Conservation (phyloP, 2,888 invertebrate genomes). For the Julus scandinavius region DNA sequence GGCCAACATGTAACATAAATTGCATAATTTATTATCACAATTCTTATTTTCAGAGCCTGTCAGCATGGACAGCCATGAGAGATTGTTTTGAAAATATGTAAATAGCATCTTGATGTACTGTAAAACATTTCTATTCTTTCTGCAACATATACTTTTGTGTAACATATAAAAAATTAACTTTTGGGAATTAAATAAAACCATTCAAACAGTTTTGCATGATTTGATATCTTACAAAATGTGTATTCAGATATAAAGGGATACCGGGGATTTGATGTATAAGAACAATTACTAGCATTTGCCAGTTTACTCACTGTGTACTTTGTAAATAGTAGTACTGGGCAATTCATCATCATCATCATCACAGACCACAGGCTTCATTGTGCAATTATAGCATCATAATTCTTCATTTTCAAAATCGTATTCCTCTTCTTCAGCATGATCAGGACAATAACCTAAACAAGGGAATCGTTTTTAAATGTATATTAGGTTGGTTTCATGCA, state of each 20-base stretch:
- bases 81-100: slow-evolving; percentile 49
- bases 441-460: slow-evolving; percentile 56
- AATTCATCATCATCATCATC: too few species aligned
- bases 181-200: not conserved
- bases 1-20: not conserved
- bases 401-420: slow-evolving; percentile 58
- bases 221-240: not conserved
- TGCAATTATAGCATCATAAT: slow-evolving; percentile 54
- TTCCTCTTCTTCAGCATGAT: slow-evolving; percentile 52
- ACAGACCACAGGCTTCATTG: too few species aligned
- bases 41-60: slow-evolving; percentile 11
- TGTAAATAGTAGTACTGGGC: too few species aligned
- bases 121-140: not conserved
- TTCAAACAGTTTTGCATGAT: not conserved
- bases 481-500: not conserved
- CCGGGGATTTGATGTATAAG: too few species aligned
- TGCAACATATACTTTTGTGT: not conserved
- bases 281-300: not conserved
- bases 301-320: not conserved
- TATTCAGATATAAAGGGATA: not conserved
- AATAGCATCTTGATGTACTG: not conserved
- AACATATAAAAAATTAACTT: not conserved
- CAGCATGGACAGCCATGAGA: not conserved
- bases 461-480: not conserved
- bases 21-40: not conserved